phyloP scores from a whole-genome alignment of 2,888 invertebrate species.

The Stegana nigrithorax region DNA sequence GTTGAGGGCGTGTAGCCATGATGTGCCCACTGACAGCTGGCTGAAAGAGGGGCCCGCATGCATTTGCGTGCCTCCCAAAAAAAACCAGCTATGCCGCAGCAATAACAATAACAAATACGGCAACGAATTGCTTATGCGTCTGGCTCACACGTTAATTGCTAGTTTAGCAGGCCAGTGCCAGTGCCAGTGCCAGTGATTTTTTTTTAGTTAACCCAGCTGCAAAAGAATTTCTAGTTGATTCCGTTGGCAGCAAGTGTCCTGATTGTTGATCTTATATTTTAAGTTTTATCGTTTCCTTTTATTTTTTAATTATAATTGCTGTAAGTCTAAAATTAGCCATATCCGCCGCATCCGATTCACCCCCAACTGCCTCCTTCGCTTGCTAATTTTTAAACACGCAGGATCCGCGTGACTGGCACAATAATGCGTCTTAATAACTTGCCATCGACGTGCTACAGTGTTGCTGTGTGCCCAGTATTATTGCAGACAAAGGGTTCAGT shows the following conservation, averaged over 20 bases:
- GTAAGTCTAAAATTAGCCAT: conserved; percentile 3
- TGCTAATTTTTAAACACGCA: conserved; percentile 1
- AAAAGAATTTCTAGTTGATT: conserved; percentile 6
- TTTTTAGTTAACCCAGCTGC: too few species aligned
- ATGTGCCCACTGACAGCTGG: conserved; percentile 52
- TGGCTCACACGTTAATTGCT: too few species aligned
- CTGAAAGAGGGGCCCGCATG: conserved; percentile 23
- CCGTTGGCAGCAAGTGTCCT: conserved; percentile 14
- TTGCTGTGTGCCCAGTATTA: too few species aligned
- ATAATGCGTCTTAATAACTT: too few species aligned
- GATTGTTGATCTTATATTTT: too few species aligned
- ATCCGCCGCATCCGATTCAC: background rate
- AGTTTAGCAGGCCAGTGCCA: background rate
- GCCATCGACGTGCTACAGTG: background rate
- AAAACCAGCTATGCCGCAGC: background rate
- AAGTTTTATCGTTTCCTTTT: background rate
- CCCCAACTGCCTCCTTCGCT: background rate
- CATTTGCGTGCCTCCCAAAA: conserved; percentile 34
- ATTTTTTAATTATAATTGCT: background rate
- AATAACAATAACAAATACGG: too few species aligned
- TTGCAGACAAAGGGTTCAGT: background rate
- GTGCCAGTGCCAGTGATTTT: too few species aligned
- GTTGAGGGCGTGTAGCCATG: conserved; percentile 44
- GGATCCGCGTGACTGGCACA: too few species aligned
- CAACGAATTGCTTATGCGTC: conserved; percentile 26